phyloP scores from a whole-genome alignment of 2,888 invertebrate genomes.

The Drosophila paranaensis region DNA sequence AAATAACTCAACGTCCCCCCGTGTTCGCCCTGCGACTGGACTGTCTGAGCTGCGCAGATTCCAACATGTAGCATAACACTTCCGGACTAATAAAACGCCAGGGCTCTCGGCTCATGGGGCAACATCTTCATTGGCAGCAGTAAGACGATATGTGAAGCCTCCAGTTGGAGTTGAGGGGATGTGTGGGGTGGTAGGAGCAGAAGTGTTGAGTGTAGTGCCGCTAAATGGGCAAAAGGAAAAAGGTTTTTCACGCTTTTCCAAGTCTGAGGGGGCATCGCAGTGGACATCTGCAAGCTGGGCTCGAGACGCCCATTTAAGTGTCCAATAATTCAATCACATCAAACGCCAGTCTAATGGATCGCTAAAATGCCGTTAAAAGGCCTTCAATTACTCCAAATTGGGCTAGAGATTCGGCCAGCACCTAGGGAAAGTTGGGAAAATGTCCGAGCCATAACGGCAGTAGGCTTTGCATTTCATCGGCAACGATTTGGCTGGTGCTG shows the following conservation, averaged over 20 bases:
- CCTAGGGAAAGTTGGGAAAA: conserved; percentile 63
- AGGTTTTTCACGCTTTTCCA: conserved; percentile 54
- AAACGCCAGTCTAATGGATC: conserved; percentile 74
- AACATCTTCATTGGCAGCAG: conserved; percentile 76
- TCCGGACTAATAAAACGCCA: conserved; percentile 72
- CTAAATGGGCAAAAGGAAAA: conserved; percentile 44
- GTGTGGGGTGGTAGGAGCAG: background rate
- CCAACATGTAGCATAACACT: conserved; percentile 67
- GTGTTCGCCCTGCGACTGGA: background rate
- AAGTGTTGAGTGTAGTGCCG: conserved; percentile 55
- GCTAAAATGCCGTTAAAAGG: conserved; percentile 70
- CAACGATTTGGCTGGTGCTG: background rate
- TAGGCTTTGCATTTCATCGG: conserved; percentile 40
- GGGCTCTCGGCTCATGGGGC: conserved; percentile 42
- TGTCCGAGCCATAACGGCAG: conserved; percentile 26
- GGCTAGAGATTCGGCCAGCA: conserved; percentile 35
- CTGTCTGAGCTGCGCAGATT: conserved; percentile 35
- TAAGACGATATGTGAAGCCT: conserved; percentile 56
- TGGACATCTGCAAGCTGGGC: conserved; percentile 32
- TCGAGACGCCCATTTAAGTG: conserved; percentile 76
- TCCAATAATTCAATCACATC: conserved; percentile 80
- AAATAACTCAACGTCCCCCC: conserved; percentile 7
- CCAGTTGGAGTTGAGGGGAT: conserved; percentile 14
- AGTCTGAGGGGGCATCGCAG: conserved; percentile 5
- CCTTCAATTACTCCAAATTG: conserved; percentile 77